Conservation (phyloP, 2,113 vertebrate genomes). For the Suncus etruscus region DNA sequence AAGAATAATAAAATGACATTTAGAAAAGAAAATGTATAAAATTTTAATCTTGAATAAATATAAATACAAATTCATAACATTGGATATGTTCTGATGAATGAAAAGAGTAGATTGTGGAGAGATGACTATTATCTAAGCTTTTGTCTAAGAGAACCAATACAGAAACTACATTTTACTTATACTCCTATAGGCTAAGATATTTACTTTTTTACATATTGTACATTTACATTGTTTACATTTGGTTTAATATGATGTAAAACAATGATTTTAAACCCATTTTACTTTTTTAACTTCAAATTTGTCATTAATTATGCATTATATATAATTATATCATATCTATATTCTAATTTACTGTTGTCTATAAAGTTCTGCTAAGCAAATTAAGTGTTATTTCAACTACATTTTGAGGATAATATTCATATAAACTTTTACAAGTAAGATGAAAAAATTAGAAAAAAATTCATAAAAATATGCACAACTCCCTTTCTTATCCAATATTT, state of each 20-base stretch:
- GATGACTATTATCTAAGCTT: not conserved
- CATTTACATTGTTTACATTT: not conserved
- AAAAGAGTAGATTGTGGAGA: not conserved
- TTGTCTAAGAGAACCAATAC: not conserved
- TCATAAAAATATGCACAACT: not conserved
- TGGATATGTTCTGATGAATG: not conserved
- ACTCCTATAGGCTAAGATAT: not conserved
- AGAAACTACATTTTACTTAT: not conserved
- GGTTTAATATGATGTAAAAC: not conserved
- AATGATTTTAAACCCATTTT: not conserved
- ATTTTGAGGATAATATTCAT: conserved; percentile 8
- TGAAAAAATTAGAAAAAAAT: conserved; percentile 23
- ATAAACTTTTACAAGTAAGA: no score
- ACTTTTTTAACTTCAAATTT: not conserved
- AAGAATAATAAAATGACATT: not conserved
- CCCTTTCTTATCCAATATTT: not conserved
- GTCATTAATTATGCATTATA: no score
- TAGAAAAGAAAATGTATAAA: not conserved
- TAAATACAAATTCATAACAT: no score
- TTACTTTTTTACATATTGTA: no score
- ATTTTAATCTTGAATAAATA: not conserved
- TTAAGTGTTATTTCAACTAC: not conserved
- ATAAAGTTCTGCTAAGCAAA: conserved; percentile 25
- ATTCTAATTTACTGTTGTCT: not conserved
- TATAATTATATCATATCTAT: not conserved